Evolutionary conservation across 2,113 vertebrate species (phyloP).

Genomic region (Genyomyrus donnyi): DNA sequence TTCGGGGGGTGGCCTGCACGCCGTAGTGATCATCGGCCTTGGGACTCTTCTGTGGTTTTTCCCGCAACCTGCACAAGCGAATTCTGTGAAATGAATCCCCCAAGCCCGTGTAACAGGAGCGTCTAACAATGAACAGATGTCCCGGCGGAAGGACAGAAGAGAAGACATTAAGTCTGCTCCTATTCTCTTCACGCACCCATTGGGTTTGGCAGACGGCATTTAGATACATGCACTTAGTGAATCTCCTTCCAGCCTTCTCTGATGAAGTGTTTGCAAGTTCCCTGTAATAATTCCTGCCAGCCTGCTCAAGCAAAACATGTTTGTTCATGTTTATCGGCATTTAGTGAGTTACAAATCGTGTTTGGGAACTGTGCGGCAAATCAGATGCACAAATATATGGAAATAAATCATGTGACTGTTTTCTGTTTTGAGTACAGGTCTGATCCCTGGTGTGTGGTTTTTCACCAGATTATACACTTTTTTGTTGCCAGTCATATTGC

Average conservation of each 20-base stretch:
- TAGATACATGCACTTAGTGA: neutral
- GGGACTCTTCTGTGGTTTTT: conserved; percentile 27
- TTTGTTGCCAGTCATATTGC: neutral
- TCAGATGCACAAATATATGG: neutral
- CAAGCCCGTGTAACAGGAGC: conserved; percentile 32
- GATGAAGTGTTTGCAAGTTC: neutral
- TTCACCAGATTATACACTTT: neutral
- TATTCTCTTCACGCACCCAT: neutral
- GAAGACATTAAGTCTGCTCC: neutral
- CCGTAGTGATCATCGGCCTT: neutral
- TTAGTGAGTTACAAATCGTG: neutral
- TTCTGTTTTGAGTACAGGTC: neutral
- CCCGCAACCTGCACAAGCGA: conserved; percentile 38
- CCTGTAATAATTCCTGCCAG: neutral
- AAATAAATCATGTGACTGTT: neutral
- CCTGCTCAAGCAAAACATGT: neutral
- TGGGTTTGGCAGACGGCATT: neutral
- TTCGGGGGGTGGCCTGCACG: neutral
- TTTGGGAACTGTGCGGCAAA: neutral
- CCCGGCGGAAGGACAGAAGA: conserved; percentile 31
- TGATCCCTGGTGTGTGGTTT: neutral
- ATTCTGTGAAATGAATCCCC: conserved; percentile 37
- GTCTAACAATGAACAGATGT: conserved; percentile 58
- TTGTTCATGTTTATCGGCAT: neutral
- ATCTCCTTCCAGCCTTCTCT: neutral